Conservation (phyloP, 2,888 invertebrate genomes). For the Catocala sponsa region DNA sequence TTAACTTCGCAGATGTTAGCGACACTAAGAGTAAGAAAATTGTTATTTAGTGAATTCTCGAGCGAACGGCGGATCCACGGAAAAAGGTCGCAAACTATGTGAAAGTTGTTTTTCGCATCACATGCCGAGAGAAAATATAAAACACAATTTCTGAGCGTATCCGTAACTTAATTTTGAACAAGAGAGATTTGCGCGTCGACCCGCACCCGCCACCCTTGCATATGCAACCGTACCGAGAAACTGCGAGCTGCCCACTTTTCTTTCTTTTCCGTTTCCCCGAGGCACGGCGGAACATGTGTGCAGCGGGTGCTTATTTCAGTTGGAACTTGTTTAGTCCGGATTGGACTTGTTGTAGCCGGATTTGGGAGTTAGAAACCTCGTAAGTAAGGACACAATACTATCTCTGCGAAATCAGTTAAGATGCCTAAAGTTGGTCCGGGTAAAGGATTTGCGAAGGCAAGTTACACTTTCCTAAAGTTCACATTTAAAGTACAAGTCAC, state of each 20-base stretch:
- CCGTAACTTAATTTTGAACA: conserved; percentile 82
- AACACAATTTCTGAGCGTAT: conserved; percentile 78
- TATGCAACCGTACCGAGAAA: conserved; percentile 70
- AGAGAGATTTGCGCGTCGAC: conserved; percentile 73
- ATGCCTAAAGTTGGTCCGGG: conserved; percentile 46
- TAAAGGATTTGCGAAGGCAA: conserved; percentile 30
- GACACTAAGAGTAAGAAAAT: conserved; percentile 52
- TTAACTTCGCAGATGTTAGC: conserved; percentile 38
- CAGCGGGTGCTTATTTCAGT: conserved; percentile 78
- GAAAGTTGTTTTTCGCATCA: conserved; percentile 74
- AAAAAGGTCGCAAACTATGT: conserved; percentile 68
- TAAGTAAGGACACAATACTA: conserved; percentile 61
- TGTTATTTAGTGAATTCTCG: conserved; percentile 39
- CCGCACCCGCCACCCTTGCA: conserved; percentile 62
- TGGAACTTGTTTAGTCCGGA: conserved; percentile 79
- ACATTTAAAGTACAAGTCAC: conserved; percentile 34
- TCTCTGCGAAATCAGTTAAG: conserved; percentile 60
- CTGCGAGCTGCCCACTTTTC: conserved; percentile 68
- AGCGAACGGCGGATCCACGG: conserved; percentile 52
- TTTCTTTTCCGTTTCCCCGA: conserved; percentile 70
- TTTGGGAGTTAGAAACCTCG: conserved; percentile 70
- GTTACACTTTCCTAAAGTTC: conserved; percentile 39
- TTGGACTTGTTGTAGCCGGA: conserved; percentile 76
- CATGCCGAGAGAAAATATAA: conserved; percentile 75
- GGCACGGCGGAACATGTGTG: conserved; percentile 77